Evolutionary conservation across 2,797 vertebrate species (phyloP), one percentile per base, ranked within the genome.

Genomic region (Mormyrops attenuatus): DNA sequence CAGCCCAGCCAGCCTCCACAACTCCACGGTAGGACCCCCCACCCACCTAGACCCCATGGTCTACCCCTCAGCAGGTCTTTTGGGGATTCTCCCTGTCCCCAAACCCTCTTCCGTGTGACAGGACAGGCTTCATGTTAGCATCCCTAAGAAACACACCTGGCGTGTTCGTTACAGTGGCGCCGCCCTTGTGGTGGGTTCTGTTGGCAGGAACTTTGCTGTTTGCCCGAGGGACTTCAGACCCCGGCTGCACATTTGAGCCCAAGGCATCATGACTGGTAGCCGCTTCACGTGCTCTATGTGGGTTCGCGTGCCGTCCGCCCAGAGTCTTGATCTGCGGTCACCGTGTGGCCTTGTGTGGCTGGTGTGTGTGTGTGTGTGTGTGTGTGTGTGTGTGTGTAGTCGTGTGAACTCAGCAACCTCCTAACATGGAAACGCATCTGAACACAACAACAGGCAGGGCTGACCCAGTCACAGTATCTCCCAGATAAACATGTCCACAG

Each of bases 1-100:
- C 95, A 99, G 97, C 96, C 98, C 98, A 94, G 94, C 97, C 93
- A 97, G 95, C 95, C 96, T 96, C 93, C 97, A 96, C 95, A 95
- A 93, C 94, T 94, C 94, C 93, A 96, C 95, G 96, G 97, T 97
- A 97, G 94, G 97, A 90, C 63, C 26, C 17, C 57, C 90, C 88
- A 41, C 11, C 88, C 26, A 60, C 85, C 15, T 20, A 60, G 57
- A 22, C n/a, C 60, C 60, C 57, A n/a, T 5, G 26, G 63, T 34
- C 66, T 69, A 69, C 66, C 11, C 30, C 30, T 73, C 30, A 38
- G 30, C 66, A 73, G 30, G 13, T 73, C 66, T 38, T 73, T 38
- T 73, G 66, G 66, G 66, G 30, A 73, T 73, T 34, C 47, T 89
- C 47, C 44, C 44, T 87, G 15, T 34, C 47, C 50, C n/a, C 82